Base-by-base conservation (phyloP, 2,113 vertebrate species). In the Charina bottae region DNA sequence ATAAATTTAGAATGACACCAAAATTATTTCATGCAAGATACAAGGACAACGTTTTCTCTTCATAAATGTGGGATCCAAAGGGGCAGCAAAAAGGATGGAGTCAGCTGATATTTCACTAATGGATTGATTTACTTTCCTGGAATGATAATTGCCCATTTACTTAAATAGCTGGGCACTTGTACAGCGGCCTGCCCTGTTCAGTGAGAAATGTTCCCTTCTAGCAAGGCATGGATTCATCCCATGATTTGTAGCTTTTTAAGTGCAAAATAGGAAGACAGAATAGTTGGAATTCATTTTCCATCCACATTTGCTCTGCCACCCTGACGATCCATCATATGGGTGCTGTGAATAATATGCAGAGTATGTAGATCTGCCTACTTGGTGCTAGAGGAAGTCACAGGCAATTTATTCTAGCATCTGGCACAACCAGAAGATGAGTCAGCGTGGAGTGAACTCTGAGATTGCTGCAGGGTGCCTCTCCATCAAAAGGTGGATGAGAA, bases 131-230 rank as follows among this genome's bases (percentile, higher is more conserved):
- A 92, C 87, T 58, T 89, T 89, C 91, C 91, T 85, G 87, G 91
- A 89, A 89, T 92, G 87, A 92, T 92, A 89, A 92, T 92, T 92
- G 91, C 89, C 87, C 91, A 92, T 92, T 92, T 92, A 92, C 91
- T 92, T 92, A 92, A 92, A 92, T 60, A 89, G 87, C 87, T 46
- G 56, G 72, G 91, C 91, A 85, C 91, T 89, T 92, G 72, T 55
- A 84, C 87, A 84, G 78, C 54, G 58, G 91, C 87, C 58, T 64
- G 87, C 72, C 87, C 87, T 55, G 15, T 92, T 89, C 88, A 85
- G 59, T 62, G 87, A 55, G 37, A 64, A 84, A 89, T 49, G 59
- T 49, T 92, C 78, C 87, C 91, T 89, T 59, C 58, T 23, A 85
- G 87, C 56, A 84, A 92, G 72, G 58, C 58, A 64, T 0, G 7